Evolutionary conservation across 2,113 vertebrate species (phyloP).

Genomic region (Paramormyrops kingsleyae): DNA sequence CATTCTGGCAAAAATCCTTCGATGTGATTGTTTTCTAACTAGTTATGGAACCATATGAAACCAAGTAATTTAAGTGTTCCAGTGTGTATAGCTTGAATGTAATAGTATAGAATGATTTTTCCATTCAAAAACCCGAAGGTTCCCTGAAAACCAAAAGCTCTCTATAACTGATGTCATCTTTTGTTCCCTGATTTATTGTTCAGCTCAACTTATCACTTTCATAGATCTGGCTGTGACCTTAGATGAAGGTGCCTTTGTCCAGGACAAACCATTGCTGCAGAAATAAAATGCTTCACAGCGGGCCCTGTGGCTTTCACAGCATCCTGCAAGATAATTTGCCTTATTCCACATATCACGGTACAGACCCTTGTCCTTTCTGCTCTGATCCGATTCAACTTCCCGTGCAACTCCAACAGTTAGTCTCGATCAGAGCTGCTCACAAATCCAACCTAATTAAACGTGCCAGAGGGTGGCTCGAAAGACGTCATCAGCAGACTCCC

Average conservation of each 20-base stretch:
- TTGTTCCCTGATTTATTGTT: neutral
- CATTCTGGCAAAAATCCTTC: neutral
- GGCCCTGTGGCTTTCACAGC: neutral
- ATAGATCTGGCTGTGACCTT: neutral
- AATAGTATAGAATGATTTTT: neutral
- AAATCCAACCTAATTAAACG: neutral
- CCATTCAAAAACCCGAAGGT: neutral
- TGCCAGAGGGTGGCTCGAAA: neutral
- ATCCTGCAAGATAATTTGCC: neutral
- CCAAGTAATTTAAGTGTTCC: neutral
- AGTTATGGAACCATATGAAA: neutral
- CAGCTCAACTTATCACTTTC: neutral
- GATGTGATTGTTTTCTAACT: neutral
- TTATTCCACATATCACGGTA: neutral
- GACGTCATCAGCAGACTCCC: neutral
- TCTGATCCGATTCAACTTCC: neutral
- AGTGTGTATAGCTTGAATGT: neutral
- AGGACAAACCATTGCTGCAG: neutral
- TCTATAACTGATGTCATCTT: neutral
- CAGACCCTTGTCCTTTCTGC: neutral
- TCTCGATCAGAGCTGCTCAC: neutral
- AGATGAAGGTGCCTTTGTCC: neutral
- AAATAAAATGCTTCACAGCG: neutral
- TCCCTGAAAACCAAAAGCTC: neutral
- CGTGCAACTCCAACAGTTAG: neutral